A percentile compares a stretch with the other conserved stretches of the same genome.
phyloP scores from a whole-genome alignment of 2,797 vertebrate species.

The Onychomys leucogaster region DNA sequence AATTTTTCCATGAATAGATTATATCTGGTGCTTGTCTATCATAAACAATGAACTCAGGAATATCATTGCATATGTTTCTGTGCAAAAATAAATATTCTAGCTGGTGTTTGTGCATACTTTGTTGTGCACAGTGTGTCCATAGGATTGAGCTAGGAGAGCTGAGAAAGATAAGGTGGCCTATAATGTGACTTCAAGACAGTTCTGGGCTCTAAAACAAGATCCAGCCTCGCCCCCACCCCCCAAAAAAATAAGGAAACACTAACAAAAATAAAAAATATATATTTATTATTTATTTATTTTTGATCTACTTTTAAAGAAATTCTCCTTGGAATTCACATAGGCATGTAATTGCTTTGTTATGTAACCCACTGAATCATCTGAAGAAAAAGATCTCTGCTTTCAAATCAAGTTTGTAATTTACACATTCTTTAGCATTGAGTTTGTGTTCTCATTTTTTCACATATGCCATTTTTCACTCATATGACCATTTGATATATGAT shows the following conservation, averaged over 20 bases:
- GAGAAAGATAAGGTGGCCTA: background rate
- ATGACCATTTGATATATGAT: background rate
- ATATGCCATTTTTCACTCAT: background rate
- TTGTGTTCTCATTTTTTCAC: background rate
- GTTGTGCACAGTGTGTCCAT: too few relatives aligned
- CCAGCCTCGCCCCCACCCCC: rapidly evolving
- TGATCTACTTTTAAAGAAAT: background rate
- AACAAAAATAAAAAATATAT: background rate
- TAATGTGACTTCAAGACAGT: background rate
- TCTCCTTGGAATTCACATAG: background rate
- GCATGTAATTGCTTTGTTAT: background rate
- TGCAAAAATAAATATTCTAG: background rate
- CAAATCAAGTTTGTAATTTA: too few relatives aligned
- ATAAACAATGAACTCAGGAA: background rate
- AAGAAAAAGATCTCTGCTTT: background rate
- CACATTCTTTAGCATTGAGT: background rate
- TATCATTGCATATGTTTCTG: too few relatives aligned
- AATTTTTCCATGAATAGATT: background rate
- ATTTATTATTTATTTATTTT: too few relatives aligned
- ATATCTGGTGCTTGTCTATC: background rate
- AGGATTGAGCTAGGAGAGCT: background rate
- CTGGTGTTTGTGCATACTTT: background rate
- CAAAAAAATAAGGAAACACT: background rate
- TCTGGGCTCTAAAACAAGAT: background rate
- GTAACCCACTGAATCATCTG: background rate